Evolutionary conservation across 2,888 invertebrate genomes (phyloP).

Genomic region (Furcula furcula): DNA sequence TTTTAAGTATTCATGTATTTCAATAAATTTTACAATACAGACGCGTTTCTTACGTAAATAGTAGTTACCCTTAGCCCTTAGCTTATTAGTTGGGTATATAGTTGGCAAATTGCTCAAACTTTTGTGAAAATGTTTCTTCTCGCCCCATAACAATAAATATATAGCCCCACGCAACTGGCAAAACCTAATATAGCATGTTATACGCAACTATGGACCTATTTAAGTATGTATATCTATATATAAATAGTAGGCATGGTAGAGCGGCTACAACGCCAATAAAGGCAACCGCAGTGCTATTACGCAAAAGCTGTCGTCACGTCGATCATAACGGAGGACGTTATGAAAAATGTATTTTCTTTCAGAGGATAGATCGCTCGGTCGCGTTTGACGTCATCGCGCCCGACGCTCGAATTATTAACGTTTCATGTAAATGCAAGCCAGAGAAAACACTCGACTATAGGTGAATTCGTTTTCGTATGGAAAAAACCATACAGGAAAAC

Average conservation of each 20-base stretch:
- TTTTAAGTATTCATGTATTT: too few relatives aligned
- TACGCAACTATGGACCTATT: too few relatives aligned
- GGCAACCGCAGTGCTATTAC: conserved; percentile 24
- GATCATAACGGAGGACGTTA: conserved; percentile 37
- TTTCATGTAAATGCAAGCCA: conserved; percentile 30
- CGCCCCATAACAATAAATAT: too few relatives aligned
- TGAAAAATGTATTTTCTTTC: conserved; percentile 60
- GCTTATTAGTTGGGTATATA: too few relatives aligned
- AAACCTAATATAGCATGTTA: not conserved
- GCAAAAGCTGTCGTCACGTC: conserved; percentile 39
- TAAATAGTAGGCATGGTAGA: not conserved
- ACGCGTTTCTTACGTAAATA: too few relatives aligned
- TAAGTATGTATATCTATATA: not conserved
- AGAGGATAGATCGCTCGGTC: conserved; percentile 35
- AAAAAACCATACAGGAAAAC: not conserved
- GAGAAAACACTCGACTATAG: not conserved
- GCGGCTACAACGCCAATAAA: conserved; percentile 2
- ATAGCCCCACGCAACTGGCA: not conserved
- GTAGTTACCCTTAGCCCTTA: too few relatives aligned
- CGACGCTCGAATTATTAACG: conserved; percentile 30
- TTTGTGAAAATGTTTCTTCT: conserved; percentile 3
- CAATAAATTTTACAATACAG: too few relatives aligned
- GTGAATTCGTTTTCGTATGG: not conserved
- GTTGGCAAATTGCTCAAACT: too few relatives aligned
- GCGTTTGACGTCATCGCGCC: conserved; percentile 51